These are phyloP conservation scores for Thunnus thynnus DNA, from an alignment of 2,113 vertebrate species.

Conservation along the genomic window DNA sequence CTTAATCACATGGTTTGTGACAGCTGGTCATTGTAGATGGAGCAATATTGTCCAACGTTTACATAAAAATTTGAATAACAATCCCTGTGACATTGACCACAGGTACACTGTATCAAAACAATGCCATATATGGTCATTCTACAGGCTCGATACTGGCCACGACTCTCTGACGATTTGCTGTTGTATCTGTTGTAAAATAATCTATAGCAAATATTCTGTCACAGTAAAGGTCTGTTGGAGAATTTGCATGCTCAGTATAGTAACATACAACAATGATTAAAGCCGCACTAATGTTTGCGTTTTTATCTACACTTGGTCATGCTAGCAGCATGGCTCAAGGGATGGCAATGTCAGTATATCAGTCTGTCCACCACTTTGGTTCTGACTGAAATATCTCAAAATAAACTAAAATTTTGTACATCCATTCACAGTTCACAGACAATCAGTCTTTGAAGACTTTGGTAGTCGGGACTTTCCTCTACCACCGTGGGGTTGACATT, in stretches of 20 bases:
- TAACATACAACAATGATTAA: too few species aligned
- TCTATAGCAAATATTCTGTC: background rate
- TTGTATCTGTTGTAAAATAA: background rate
- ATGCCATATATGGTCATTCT: background rate
- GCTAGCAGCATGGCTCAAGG: too few species aligned
- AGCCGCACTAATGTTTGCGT: too few species aligned
- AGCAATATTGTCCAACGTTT: slow-evolving; percentile 1
- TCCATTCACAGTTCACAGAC: too few species aligned
- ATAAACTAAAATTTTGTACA: too few species aligned
- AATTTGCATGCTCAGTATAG: background rate
- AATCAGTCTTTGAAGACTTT: too few species aligned
- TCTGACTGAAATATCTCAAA: too few species aligned
- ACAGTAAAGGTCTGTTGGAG: background rate
- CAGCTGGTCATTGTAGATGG: slow-evolving; percentile 1
- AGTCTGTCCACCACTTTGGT: too few species aligned
- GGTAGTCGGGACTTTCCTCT: too few species aligned
- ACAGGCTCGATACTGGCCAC: background rate
- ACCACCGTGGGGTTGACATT: too few species aligned
- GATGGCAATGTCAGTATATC: too few species aligned
- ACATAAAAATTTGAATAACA: background rate
- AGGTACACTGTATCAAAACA: background rate
- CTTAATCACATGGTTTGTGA: background rate
- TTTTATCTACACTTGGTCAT: too few species aligned
- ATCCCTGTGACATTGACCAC: background rate
- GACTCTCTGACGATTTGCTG: background rate